Evolutionary conservation across 2,797 vertebrate species (phyloP).

Genomic region (Clarias fuscus): DNA sequence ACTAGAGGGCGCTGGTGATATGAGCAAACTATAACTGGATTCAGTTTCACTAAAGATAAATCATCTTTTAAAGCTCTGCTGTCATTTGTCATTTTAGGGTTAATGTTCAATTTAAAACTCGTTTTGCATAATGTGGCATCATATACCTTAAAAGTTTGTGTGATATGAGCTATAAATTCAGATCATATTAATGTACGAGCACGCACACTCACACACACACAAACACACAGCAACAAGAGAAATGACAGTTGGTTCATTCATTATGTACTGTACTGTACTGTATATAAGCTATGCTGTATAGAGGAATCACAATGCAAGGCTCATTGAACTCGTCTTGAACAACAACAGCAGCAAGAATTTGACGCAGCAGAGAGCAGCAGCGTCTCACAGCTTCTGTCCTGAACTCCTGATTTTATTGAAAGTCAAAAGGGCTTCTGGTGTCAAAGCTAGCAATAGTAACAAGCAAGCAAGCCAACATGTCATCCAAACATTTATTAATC

Average conservation of each 20-base stretch:
- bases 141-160: not conserved
- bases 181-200: not conserved
- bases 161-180: not conserved
- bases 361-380: not conserved
- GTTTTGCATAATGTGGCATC: not conserved
- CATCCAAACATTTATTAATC: not conserved
- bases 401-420: not conserved
- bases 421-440: not conserved
- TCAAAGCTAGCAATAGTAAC: not conserved
- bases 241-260: not conserved
- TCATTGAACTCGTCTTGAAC: not conserved
- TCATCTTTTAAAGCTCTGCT: not conserved
- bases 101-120: not conserved
- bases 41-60: not conserved
- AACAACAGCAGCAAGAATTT: too few species aligned
- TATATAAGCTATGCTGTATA: not conserved
- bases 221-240: not conserved
- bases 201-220: not conserved
- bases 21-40: not conserved
- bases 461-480: not conserved
- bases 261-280: not conserved
- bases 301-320: not conserved
- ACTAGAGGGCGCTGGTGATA: slow-evolving; percentile 10
- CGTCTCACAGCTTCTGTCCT: not conserved
- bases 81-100: not conserved